These are phyloP conservation scores for Mohoua ochrocephala DNA, from an alignment of 2,113 vertebrate species.

Conservation along the genomic window DNA sequence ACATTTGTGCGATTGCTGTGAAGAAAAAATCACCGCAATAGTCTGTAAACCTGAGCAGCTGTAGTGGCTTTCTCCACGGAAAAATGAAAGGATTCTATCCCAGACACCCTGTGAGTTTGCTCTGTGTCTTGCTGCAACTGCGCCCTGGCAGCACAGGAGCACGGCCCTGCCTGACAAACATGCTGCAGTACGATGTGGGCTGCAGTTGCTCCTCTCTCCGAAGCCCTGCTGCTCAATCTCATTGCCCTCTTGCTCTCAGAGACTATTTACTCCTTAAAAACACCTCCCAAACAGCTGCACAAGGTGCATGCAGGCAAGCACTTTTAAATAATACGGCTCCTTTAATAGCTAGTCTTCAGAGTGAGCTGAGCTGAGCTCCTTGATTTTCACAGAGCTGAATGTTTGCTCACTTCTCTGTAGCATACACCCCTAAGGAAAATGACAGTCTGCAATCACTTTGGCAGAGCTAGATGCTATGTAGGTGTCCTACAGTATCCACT, in stretches of 20 bases:
- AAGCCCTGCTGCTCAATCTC: neutral
- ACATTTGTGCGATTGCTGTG: slow-evolving; percentile 8
- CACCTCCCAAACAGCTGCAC: neutral
- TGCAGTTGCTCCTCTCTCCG: neutral
- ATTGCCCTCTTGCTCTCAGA: neutral
- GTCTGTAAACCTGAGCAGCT: slow-evolving; percentile 3
- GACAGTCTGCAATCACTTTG: neutral
- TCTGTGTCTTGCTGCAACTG: neutral
- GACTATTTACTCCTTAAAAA: neutral
- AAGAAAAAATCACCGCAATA: neutral
- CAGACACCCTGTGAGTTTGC: neutral
- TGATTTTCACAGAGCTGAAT: neutral
- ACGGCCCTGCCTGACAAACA: neutral
- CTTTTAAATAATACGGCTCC: neutral
- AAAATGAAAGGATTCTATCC: neutral
- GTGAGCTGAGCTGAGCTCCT: neutral
- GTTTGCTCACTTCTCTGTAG: neutral
- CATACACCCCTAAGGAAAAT: neutral
- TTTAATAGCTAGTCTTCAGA: neutral
- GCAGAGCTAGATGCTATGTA: neutral
- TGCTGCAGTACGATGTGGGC: neutral
- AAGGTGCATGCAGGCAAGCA: neutral
- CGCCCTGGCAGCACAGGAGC: neutral
- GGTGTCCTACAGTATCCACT: neutral
- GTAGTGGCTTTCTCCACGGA: neutral